Base-by-base conservation (phyloP, 2,113 vertebrate species). In the Labeo rohita region DNA sequence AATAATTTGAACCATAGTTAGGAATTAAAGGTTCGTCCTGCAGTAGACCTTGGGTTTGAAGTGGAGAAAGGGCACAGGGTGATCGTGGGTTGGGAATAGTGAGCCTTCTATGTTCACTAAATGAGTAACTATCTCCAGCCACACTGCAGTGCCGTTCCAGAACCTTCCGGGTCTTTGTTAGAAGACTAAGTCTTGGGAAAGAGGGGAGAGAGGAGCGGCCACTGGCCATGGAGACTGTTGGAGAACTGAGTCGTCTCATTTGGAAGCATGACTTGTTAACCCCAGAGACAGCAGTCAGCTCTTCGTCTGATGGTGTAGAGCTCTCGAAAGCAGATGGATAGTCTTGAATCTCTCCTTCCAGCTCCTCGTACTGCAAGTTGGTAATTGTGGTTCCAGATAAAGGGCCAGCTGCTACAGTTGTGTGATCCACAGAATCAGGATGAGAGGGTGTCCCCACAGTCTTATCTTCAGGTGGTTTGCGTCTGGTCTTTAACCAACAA, bases 401-500 rank as follows among this genome's bases (percentile, higher is more conserved):
- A 34, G 88, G 56, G 15, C 81, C n/a, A 0, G 84, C 49, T n/a
- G 91, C 76, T 84, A 90, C 79, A 3, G 49, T 85, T 9, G 75
- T 54, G 36, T 75, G 83, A n/a, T 92, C 89, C 54, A 56, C 7
- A 1, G 50, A 78, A 16, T 43, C 23, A 39, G 87, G 83, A 66
- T 66, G 74, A 0, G 73, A 36, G 6, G 74, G n/a, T 21, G 92
- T 84, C 2, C 88, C 83, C 54, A 47, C 79, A 2, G 85, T 89
- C 85, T 92, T 91, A 85, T 90, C 18, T 65, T 85, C 84, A 0
- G 21, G 63, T 43, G 82, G 63, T 74, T 80, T 90, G 28, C 52
- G 61, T 6, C 85, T 84, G 28, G 86, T 92, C 12, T 72, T 91
- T 78, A 84, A 85, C 91, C 94, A 94, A 88, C 95, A 96, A 45